Evolutionary conservation across 2,113 vertebrate species (phyloP), one percentile per base, ranked within the genome.

Genomic region (Notothenia coriiceps): DNA sequence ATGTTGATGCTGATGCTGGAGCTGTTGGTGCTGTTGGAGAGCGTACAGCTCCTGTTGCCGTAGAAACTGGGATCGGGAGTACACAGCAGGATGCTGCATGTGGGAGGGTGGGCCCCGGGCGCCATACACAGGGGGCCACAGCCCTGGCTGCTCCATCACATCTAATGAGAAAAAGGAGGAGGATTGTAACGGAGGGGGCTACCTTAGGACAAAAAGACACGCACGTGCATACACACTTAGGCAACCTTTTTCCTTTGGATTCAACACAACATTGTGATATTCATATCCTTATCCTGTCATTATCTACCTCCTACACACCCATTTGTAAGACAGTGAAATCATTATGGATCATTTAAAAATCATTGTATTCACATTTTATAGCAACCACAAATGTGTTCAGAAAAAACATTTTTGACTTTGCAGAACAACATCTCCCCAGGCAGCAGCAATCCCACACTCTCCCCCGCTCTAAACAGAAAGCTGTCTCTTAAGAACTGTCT

Each of bases 51-150:
- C 98, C 88, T 98, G 98, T 95, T 98, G 98, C 85, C 96, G 94
- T 92, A 98, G 96, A 95, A 99, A 97, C 96, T 98, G 97, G 2
- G 97, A 96, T 77, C 97, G 93, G 0, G 98, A 94, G 86, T 98
- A 99, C 80, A 99, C 96, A 78, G 97, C 95, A 0, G 96, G 96
- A 94, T 98, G 98, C 92, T 98, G 98, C 94, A 98, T 96, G 94
- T 98, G 98, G 86, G 97, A 94, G 44, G 96, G 2, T 25, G 97
- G 96, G 74, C 96, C 97, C 84, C 97, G 95, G 87, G 96, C 92
- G 6, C 96, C 95, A 12, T 98, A 98, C 95, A 99, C 96, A 70
- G 97, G 96, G 85, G 98, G 97, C 97, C 98, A 99, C 86, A 98
- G 94, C 0, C 97, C 96, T 0, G 96, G 96, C 95, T 98, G 98